These are phyloP conservation scores for Cossypha polioptera DNA, from an alignment of 2,797 vertebrate genomes.

Conservation along the genomic window DNA sequence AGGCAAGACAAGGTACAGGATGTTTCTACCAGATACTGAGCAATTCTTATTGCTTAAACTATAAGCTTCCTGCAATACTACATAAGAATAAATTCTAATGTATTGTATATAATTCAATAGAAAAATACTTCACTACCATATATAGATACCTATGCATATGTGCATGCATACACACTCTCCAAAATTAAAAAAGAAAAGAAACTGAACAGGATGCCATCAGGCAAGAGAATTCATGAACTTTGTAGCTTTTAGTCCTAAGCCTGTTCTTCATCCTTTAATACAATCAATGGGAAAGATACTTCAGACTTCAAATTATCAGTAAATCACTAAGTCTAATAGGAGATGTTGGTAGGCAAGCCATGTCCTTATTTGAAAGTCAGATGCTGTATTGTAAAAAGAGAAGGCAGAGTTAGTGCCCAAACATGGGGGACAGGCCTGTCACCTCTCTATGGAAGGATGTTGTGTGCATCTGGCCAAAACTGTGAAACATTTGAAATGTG, in stretches of 20 bases:
- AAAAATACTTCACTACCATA: neutral
- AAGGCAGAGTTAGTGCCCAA: neutral
- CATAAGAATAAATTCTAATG: neutral
- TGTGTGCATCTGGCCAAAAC: neutral
- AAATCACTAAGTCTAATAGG: neutral
- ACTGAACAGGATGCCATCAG: neutral
- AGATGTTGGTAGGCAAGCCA: neutral
- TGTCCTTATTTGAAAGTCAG: neutral
- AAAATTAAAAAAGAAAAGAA: neutral
- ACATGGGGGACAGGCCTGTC: neutral
- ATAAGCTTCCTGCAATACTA: neutral
- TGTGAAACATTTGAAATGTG: neutral
- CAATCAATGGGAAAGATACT: neutral
- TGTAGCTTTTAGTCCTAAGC: neutral
- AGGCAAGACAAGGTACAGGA: neutral
- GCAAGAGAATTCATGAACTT: neutral
- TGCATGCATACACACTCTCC: neutral
- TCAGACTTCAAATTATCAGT: neutral
- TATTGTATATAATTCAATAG: neutral
- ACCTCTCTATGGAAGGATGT: neutral
- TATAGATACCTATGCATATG: neutral
- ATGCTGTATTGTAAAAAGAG: rapidly evolving
- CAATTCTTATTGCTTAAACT: neutral
- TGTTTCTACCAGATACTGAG: neutral
- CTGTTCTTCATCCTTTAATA: neutral